Conservation (phyloP, 2,797 vertebrate species). For the Limnodromus scolopaceus region DNA sequence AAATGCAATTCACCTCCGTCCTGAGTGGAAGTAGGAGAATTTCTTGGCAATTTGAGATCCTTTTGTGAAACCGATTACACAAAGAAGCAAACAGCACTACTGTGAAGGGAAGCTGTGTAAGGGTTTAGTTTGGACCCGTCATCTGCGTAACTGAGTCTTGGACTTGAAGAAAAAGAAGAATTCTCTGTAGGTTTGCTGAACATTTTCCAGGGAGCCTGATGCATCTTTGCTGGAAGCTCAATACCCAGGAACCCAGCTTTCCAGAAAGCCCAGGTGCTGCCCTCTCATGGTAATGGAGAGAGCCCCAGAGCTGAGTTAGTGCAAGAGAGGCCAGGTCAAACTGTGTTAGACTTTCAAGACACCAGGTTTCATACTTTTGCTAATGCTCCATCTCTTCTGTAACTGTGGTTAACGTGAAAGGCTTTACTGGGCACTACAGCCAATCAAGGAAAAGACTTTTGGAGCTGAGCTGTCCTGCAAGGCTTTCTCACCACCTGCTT, state of each 20-base stretch:
- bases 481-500: background rate
- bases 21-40: background rate
- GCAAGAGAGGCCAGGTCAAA: too few species aligned
- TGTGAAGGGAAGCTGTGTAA: background rate
- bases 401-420: background rate
- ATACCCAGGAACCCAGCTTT: background rate
- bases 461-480: background rate
- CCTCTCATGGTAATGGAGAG: background rate
- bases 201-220: background rate
- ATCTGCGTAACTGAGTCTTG: background rate
- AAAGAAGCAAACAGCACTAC: background rate
- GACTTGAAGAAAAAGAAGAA: background rate
- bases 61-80: background rate
- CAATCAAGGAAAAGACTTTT: background rate
- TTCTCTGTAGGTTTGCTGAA: background rate
- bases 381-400: background rate
- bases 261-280: background rate
- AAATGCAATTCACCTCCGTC: background rate
- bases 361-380: fast-evolving
- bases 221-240: background rate
- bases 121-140: background rate
- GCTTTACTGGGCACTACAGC: background rate
- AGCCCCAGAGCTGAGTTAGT: fast-evolving
- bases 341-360: background rate
- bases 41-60: background rate